Evolutionary conservation across 2,888 invertebrate genomes (phyloP).

Genomic region (Heliconius ismenius): DNA sequence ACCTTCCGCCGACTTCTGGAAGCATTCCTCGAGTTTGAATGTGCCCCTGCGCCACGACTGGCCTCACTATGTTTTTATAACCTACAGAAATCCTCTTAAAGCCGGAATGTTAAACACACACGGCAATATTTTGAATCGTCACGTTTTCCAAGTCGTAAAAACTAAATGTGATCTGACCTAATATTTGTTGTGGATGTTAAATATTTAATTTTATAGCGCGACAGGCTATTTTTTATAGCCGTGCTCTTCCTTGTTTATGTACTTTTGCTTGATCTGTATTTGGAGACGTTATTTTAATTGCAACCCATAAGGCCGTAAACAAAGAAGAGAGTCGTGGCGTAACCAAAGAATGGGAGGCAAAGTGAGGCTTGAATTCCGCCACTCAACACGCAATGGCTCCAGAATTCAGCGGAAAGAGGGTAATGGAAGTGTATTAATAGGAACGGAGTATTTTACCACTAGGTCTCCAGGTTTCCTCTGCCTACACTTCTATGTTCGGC

Average conservation of each 20-base stretch:
- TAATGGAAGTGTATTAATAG: neutral
- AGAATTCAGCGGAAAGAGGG: neutral
- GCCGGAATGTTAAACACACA: constrained; percentile 37
- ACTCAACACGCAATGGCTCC: neutral
- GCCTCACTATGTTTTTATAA: constrained; percentile 44
- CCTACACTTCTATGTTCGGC: neutral
- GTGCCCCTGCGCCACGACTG: no score
- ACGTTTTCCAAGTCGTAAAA: constrained; percentile 41
- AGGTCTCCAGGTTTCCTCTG: neutral
- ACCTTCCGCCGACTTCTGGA: no score
- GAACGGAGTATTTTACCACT: neutral
- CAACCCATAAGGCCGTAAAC: neutral
- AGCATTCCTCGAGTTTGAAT: no score
- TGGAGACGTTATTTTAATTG: neutral
- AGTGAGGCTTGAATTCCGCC: neutral
- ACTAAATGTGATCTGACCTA: constrained; percentile 43
- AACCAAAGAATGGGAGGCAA: neutral
- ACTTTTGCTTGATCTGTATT: neutral
- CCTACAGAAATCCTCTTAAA: constrained; percentile 48
- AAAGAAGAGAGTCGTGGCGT: neutral
- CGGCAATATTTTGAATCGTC: constrained; percentile 38
- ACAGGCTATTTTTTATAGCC: constrained; percentile 28
- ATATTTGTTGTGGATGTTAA: constrained; percentile 36
- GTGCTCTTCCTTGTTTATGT: constrained; percentile 13
- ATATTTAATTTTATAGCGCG: constrained; percentile 33